These are phyloP conservation scores for Drosophila nigritarsus DNA, from an alignment of 2,888 invertebrate species.

Conservation along the genomic window DNA sequence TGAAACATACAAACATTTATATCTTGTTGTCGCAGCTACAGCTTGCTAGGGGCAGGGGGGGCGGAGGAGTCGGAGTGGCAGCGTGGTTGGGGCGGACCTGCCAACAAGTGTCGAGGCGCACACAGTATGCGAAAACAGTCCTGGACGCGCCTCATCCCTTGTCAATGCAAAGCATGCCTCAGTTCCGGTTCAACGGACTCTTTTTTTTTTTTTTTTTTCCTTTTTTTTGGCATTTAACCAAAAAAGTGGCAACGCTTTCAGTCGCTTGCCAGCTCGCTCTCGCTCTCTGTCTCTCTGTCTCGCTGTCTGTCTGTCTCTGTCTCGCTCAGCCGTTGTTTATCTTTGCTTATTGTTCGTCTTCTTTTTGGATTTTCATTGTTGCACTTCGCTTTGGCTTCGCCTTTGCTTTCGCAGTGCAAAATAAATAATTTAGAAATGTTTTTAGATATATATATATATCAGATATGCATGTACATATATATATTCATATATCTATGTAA, in stretches of 20 bases:
- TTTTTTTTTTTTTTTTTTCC: neutral
- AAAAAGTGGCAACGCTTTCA: constrained; percentile 48
- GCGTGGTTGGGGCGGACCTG: constrained; percentile 1
- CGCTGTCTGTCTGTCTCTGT: neutral
- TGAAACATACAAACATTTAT: constrained; percentile 20
- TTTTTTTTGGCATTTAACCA: constrained; percentile 45
- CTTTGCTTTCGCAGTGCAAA: constrained; percentile 37
- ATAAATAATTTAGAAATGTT: constrained; percentile 41
- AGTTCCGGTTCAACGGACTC: constrained; percentile 58
- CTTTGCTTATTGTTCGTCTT: constrained; percentile 34
- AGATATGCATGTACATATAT: neutral
- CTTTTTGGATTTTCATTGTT: constrained; percentile 54
- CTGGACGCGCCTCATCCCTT: constrained; percentile 27
- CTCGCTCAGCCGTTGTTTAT: constrained; percentile 13
- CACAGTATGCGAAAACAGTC: constrained; percentile 19
- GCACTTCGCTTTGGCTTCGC: constrained; percentile 44
- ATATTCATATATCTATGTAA: neutral
- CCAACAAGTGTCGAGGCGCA: constrained; percentile 49
- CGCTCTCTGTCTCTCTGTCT: neutral
- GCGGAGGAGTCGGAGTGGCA: neutral
- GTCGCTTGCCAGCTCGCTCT: constrained; percentile 13
- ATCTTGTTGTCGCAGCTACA: constrained; percentile 18
- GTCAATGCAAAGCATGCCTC: constrained; percentile 18
- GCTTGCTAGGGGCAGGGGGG: constrained; percentile 1
- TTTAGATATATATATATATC: constrained; percentile 1